Evolutionary conservation across 1,140 invertebrate genomes (phyloP), one percentile per base, ranked within the genome.

Genomic region (Phthorimaea operculella): DNA sequence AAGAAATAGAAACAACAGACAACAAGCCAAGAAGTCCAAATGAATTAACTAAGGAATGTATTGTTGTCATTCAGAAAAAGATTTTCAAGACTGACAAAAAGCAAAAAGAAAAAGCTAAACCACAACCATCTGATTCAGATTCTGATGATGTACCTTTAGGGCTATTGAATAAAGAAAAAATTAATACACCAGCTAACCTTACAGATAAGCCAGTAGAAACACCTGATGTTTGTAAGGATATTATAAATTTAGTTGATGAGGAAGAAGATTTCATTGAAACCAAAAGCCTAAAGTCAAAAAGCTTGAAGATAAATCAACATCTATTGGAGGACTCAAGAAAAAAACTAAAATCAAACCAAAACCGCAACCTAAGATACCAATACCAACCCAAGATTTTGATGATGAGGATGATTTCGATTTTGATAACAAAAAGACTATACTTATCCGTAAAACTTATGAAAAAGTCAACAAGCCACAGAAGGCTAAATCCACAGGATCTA

Each of bases 401-500:
- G 63, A 72, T 57, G 74, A 82, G 68, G 80, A 83, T 66, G 78
- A 81, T 59, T 76, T 77, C 69, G 62, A 66, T 34, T 61, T 63
- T 48, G 60, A 68, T 8, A 66, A 65, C 10, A 79, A 66, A 58
- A 76, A 57, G 62, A 81, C 74, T 21, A 83, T 83, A 53, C 33
- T 83, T 7, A 59, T 85, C 7, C 64, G 62, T 42, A 83, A 75
- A 58, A 58, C 70, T 47, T 81, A 83, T 68, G 68, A 78, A 9
- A 85, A 85, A 74, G 48, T 74, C 16, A 50, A 33, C 4, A 76
- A 78, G 39, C 73, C 69, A 4, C n/a, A 33, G 4, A 83, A 75
- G 72, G 72, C 76, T 12, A 83, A 80, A 57, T 83, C 82, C 4
- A 85, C 82, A 10, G 82, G 82, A 0, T 85, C 80, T 1, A 79